Percentiles rank a stretch among this genome's conserved stretches.
Evolutionary conservation across 2,888 invertebrate species (phyloP).

Genomic region (Temnothorax rugatulus): DNA sequence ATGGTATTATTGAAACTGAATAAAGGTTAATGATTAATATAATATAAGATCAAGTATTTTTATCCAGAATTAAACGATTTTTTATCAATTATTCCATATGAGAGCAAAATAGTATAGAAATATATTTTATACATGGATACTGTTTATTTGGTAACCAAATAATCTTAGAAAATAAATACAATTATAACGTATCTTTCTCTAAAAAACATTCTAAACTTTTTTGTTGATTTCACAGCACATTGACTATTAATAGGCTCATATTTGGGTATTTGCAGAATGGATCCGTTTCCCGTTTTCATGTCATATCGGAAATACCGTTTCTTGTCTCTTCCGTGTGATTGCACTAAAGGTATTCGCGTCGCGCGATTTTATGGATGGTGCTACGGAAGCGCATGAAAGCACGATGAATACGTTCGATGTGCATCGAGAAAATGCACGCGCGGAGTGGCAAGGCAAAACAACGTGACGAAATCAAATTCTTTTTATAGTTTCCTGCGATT

Average conservation of each 20-base stretch:
- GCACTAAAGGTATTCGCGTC: conserved; percentile 64
- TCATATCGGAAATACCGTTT: conserved; percentile 59
- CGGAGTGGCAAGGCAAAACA: conserved; percentile 6
- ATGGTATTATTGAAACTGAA: background rate
- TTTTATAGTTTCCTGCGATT: conserved; percentile 29
- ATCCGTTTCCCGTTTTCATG: conserved; percentile 19
- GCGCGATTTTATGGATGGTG: conserved; percentile 64
- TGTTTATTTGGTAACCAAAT: background rate
- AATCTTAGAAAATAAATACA: background rate
- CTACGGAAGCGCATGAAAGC: conserved; percentile 34
- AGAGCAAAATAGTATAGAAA: background rate
- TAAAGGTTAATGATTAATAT: background rate
- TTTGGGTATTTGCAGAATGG: conserved; percentile 9
- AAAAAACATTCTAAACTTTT: background rate
- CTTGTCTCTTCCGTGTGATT: conserved; percentile 60
- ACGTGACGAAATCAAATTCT: conserved; percentile 18
- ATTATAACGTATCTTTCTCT: background rate
- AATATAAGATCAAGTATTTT: background rate
- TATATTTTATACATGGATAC: too few species aligned
- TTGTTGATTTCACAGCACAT: background rate
- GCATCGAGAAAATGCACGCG: conserved; percentile 37
- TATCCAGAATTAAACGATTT: background rate
- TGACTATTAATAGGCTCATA: conserved; percentile 1
- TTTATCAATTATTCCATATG: background rate
- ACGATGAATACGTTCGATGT: conserved; percentile 39